Percentiles rank a stretch among this genome's conserved stretches.
phyloP scores from a whole-genome alignment of 1,140 invertebrate genomes.

The Scaptomyza pallida region DNA sequence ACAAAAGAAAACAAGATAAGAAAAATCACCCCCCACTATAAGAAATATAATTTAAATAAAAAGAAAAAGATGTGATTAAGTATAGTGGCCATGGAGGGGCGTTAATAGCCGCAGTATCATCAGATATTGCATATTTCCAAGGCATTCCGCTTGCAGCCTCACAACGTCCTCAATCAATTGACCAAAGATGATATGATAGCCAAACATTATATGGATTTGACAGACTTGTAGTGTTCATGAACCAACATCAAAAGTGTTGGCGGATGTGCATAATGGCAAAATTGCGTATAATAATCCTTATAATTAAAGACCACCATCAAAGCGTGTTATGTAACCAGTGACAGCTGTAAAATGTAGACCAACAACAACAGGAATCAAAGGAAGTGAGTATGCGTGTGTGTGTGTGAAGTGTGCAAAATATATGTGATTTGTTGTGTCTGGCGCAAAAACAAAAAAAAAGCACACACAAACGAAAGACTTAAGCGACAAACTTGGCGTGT shows the following conservation, averaged over 20 bases:
- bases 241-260: conserved; percentile 27
- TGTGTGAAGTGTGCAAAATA: too few species aligned
- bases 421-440: conserved; percentile 33
- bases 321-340: conserved; percentile 23
- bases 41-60: not conserved
- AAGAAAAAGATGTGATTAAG: conserved; percentile 1
- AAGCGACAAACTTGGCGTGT: conserved; percentile 71
- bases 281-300: conserved; percentile 76
- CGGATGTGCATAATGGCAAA: conserved; percentile 68
- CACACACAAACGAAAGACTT: conserved; percentile 67
- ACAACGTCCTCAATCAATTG: conserved; percentile 26
- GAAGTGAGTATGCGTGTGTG: conserved; percentile 60
- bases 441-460: too few species aligned
- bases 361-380: conserved; percentile 61
- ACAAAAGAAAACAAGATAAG: not conserved
- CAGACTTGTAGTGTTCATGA: conserved; percentile 10
- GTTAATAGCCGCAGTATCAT: conserved; percentile 6
- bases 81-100: conserved; percentile 19
- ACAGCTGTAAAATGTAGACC: conserved; percentile 61
- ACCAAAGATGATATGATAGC: conserved; percentile 13
- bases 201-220: conserved; percentile 4
- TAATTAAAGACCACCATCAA: conserved; percentile 61
- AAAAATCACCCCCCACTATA: too few species aligned
- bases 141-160: conserved; percentile 1
- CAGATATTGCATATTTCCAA: conserved; percentile 32